Evolutionary conservation across 1,140 invertebrate species (phyloP).

Genomic region (Calephelis virginiensis): DNA sequence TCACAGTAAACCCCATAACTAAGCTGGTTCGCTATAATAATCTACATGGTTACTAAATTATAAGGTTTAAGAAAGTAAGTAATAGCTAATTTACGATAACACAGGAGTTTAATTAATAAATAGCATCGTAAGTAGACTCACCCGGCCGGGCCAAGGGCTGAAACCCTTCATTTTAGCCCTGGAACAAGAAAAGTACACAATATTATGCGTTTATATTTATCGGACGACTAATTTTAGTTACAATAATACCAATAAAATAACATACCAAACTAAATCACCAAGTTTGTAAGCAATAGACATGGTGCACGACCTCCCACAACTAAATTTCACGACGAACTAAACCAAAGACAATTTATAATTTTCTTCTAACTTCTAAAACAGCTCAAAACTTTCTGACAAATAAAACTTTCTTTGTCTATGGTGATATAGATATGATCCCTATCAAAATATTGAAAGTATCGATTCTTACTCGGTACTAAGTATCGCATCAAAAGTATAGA

Average conservation of each 20-base stretch:
- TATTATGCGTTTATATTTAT: constrained; percentile 6
- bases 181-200: constrained; percentile 75
- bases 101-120: constrained; percentile 28
- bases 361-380: constrained; percentile 30
- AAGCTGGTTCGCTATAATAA: background rate
- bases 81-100: background rate
- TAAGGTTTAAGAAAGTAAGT: background rate
- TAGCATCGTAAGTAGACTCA: constrained; percentile 80
- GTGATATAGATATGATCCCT: constrained; percentile 13
- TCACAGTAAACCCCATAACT: background rate
- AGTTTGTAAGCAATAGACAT: constrained; percentile 71
- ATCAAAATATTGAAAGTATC: too few species aligned
- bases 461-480: too few species aligned
- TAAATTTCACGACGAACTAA: constrained; percentile 68
- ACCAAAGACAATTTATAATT: constrained; percentile 47
- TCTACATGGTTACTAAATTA: background rate
- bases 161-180: constrained; percentile 98
- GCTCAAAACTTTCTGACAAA: constrained; percentile 37
- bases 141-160: constrained; percentile 95
- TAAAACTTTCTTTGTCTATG: constrained; percentile 46
- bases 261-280: constrained; percentile 77
- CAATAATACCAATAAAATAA: constrained; percentile 39
- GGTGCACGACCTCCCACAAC: constrained; percentile 41
- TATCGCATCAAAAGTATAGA: too few species aligned
- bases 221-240: constrained; percentile 19